Conservation (phyloP, 2,113 vertebrate species). For the Ranitomeya imitator region DNA sequence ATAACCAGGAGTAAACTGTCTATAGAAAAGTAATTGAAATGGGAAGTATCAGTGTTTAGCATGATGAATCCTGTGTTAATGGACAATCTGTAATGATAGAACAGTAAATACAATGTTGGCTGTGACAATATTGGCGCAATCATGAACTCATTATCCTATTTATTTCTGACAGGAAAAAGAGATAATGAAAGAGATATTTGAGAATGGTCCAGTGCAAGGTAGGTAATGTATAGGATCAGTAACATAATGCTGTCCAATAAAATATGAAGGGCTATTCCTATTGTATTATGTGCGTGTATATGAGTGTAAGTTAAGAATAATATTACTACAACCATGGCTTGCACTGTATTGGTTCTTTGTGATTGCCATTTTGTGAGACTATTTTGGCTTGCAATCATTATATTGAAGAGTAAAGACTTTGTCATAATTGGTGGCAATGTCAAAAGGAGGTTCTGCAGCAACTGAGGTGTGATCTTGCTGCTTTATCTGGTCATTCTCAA, state of each 20-base stretch:
- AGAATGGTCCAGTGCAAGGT: conserved; percentile 98
- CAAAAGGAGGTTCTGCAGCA: no score
- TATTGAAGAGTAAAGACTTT: no score
- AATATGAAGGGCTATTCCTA: not conserved
- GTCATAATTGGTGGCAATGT: no score
- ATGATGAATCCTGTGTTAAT: no score
- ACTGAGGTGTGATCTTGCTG: no score
- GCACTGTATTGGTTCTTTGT: not conserved
- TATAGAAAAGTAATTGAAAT: not conserved
- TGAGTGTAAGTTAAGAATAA: no score
- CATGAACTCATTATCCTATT: not conserved
- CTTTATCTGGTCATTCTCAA: no score
- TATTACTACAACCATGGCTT: no score
- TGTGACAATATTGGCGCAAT: not conserved
- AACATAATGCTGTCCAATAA: not conserved
- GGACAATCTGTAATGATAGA: no score
- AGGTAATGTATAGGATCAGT: not conserved
- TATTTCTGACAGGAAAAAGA: conserved; percentile 83
- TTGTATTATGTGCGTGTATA: not conserved
- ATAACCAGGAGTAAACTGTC: not conserved
- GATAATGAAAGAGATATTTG: conserved; percentile 96
- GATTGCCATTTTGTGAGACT: no score
- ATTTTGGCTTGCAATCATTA: not conserved
- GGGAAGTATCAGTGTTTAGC: no score
- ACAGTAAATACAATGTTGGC: no score